A percentile compares a stretch with the other conserved stretches of the same genome.
These are phyloP conservation scores for Paedocypris sp. DNA, from an alignment of 2,113 vertebrate genomes.

Conservation along the genomic window DNA sequence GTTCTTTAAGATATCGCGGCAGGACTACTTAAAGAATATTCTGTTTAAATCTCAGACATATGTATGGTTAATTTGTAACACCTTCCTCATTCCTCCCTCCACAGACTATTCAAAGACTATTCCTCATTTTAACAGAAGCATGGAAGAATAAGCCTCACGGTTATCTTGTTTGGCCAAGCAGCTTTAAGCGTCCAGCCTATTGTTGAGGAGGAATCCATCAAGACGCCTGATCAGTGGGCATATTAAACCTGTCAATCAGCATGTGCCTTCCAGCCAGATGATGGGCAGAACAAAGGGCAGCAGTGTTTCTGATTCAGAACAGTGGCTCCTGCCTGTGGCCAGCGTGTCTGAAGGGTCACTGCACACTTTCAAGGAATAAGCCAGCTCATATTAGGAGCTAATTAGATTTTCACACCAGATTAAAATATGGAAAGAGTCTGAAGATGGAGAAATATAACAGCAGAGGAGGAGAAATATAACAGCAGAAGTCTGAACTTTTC, in stretches of 20 bases:
- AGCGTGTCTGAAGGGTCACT: neutral
- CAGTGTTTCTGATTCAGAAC: conserved; percentile 20
- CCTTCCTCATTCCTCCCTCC: too few species aligned
- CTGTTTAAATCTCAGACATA: too few species aligned
- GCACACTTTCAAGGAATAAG: neutral
- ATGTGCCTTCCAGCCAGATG: neutral
- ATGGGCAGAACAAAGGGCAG: conserved; percentile 28
- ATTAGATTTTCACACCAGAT: neutral
- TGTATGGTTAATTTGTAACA: too few species aligned
- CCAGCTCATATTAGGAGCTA: conserved; percentile 3
- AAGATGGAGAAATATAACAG: too few species aligned
- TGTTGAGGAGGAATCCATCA: neutral
- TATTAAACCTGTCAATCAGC: conserved; percentile 37
- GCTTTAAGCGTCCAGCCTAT: neutral
- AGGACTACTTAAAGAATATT: too few species aligned
- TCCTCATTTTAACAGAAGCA: neutral
- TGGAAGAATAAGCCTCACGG: neutral
- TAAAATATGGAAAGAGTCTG: neutral
- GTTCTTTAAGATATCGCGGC: too few species aligned
- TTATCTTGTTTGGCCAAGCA: neutral
- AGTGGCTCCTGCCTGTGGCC: neutral
- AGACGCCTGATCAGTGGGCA: neutral
- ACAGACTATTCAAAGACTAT: too few species aligned
- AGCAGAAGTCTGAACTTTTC: neutral
- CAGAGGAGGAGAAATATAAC: too few species aligned